Base-by-base conservation (phyloP, 2,888 invertebrate species). In the Mactromeris polynyma region DNA sequence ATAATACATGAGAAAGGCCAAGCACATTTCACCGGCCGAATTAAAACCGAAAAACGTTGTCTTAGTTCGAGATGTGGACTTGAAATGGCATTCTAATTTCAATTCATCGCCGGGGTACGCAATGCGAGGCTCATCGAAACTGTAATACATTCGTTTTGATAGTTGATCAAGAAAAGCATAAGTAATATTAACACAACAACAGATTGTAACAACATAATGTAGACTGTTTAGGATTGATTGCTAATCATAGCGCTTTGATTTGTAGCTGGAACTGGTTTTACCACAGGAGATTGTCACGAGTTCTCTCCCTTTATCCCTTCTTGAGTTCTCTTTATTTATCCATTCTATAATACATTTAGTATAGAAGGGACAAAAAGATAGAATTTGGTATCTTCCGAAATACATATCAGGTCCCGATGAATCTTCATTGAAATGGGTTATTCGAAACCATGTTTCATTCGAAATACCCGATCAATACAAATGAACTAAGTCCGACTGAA, bases 1-100 rank as follows among this genome's bases (percentile, higher is more conserved):
- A 86, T 95, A 94, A 80, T 92, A 91, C 33, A 92, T 92, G 17
- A 95, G 11, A 89, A 94, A 95, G 3, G 92, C 93, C 54, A 82
- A 94, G 82, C 95, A 95, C 95, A 95, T 95, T 88, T 95, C 95
- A 36, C 95, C 95, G 7, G 83, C 84, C 17, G 95, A 95, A 0
- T 86, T 94, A 14, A 92, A 91, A 1, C 95, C 95, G 31, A 14
- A 21, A 21, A 79, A 79, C 0, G 79, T 79, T 0, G 79, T 79
- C 21, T 7, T 40, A 40, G 2, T 21, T 79, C 79, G 9, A 42
- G 79, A 79, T n/a, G 38, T 79, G n/a, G 79, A 79, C n/a, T n/a
- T 79, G 40, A 42, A 79, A 36, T 40, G 79, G 77, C 95, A 95
- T 0, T 83, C 91, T 1, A 91, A 88, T 40, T 86, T 73, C 0